Base-by-base conservation (phyloP, 2,113 vertebrate species). In the Abramis brama region DNA sequence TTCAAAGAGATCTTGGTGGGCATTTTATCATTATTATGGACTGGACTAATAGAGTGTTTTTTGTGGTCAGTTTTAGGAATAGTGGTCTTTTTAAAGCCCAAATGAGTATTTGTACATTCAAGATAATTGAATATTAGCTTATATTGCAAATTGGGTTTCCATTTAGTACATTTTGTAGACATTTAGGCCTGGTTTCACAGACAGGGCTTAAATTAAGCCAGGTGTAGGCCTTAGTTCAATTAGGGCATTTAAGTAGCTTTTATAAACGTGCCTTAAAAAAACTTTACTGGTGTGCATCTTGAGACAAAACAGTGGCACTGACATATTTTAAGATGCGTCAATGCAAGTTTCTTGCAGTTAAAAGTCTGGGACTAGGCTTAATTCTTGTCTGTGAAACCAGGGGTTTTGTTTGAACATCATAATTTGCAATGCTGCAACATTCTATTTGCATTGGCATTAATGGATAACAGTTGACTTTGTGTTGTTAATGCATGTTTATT, bases 21-120 rank as follows among this genome's bases (percentile, higher is more conserved):
- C 19, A 27, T 86, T 89, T 89, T 83, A 83, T 90, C 88, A 86
- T 88, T 82, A 89, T 88, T 90, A 86, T 19, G 86, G 80, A 66
- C 62, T 33, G 55, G 27, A 84, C 21, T 86, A 62, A 75, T 66
- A 59, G 11, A 79, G 47, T 81, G 52, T 43, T 68, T 89, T 68
- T 78, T 78, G 27, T 50, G 52, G n/a, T 47, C 47, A 13, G 39
- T 76, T 86, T 75, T 74, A 25, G 17, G 81, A 27, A 45, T 45
- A 15, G 43, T 19, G 19, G 43, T 79, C 13, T 50, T 8, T 77
- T 66, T 33, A 45, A 78, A 68, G 30, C 30, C 19, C 45, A 25
- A 50, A 33, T 6, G 27, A 21, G 30, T 23, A 30, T 78, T 55
- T 78, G 9, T 57, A 25, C 6, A 79, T 25, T 39, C 6, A 59